Evolutionary conservation across 2,888 invertebrate genomes (phyloP).

Genomic region (Drosophila birchii): DNA sequence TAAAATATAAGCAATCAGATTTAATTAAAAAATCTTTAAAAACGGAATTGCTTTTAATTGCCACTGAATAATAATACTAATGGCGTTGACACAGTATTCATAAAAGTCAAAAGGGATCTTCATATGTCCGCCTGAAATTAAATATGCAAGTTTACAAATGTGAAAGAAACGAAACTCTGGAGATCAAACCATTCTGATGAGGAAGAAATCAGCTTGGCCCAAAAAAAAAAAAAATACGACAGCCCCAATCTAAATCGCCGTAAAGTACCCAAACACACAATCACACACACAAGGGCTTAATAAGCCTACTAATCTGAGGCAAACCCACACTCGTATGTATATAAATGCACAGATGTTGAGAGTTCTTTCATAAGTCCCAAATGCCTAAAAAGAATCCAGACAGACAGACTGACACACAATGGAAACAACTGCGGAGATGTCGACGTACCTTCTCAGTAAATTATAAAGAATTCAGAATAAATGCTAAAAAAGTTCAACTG

Average conservation of each 20-base stretch:
- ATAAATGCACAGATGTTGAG: background rate
- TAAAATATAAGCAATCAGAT: background rate
- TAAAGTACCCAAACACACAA: slow-evolving; percentile 20
- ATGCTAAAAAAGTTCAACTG: slow-evolving; percentile 21
- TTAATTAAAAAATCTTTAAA: background rate
- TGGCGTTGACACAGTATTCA: background rate
- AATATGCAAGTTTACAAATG: background rate
- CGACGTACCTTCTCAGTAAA: slow-evolving; percentile 60
- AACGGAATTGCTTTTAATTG: background rate
- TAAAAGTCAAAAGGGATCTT: background rate
- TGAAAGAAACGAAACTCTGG: background rate
- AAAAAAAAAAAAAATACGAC: slow-evolving; percentile 59
- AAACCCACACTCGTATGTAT: slow-evolving; percentile 21
- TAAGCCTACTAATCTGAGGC: slow-evolving; percentile 61
- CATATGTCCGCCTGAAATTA: background rate
- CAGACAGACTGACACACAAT: slow-evolving; percentile 51
- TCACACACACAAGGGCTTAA: slow-evolving; percentile 41
- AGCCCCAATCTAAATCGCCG: slow-evolving; percentile 43
- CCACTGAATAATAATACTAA: background rate
- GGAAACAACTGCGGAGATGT: slow-evolving; percentile 42
- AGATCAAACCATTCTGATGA: background rate
- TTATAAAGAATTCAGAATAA: slow-evolving; percentile 58
- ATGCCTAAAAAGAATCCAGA: slow-evolving; percentile 39
- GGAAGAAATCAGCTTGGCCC: slow-evolving; percentile 49
- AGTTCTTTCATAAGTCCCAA: slow-evolving; percentile 33